Evolutionary conservation across 2,888 invertebrate genomes (phyloP).

Genomic region (Saturnia japonica): DNA sequence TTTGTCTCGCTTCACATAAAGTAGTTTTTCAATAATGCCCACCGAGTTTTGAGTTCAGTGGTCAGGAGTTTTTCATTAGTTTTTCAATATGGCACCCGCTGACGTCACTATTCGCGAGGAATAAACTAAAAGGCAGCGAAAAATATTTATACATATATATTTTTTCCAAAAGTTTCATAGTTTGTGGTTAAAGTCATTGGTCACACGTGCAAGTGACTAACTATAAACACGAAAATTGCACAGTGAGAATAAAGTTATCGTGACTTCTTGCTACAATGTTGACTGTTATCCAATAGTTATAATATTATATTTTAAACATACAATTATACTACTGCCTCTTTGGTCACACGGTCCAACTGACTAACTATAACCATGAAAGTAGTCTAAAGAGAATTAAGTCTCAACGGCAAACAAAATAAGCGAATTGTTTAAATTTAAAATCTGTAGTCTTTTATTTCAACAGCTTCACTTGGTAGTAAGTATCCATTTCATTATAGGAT

Average conservation of each 20-base stretch:
- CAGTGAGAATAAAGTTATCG: neutral
- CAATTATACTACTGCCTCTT: neutral
- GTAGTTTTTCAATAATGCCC: constrained; percentile 66
- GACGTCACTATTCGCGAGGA: constrained; percentile 33
- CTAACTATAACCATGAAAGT: neutral
- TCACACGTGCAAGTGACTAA: no score
- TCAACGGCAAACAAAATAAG: neutral
- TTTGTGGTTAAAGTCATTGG: neutral
- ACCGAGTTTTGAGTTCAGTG: constrained; percentile 45
- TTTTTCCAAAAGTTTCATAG: constrained; percentile 24
- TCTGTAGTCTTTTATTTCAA: no score
- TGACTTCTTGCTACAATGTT: neutral
- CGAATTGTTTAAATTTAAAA: neutral
- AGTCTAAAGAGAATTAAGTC: no score
- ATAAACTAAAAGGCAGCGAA: constrained; percentile 31
- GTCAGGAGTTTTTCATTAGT: constrained; percentile 60
- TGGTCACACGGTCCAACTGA: neutral
- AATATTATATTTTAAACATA: neutral
- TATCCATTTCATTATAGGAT: no score
- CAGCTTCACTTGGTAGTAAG: no score
- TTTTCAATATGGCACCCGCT: constrained; percentile 56
- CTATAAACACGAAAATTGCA: no score
- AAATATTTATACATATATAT: constrained; percentile 28
- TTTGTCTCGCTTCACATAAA: constrained; percentile 48
- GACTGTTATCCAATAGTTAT: neutral